phyloP scores from a whole-genome alignment of 2,797 vertebrate genomes.

The Myotis vivesi region DNA sequence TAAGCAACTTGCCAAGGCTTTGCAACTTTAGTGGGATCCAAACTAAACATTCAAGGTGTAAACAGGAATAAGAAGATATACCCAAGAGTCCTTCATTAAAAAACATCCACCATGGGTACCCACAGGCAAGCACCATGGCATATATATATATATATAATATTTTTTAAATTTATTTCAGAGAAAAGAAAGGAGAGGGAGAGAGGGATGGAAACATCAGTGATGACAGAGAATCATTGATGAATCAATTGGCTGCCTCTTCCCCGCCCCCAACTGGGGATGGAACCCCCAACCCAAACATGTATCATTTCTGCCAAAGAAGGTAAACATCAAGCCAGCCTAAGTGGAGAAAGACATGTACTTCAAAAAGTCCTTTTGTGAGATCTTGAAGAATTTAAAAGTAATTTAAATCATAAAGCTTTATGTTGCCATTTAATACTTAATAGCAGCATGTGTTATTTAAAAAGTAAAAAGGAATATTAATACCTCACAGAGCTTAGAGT shows the following conservation, averaged over 20 bases:
- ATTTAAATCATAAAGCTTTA: background rate
- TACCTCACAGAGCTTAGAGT: background rate
- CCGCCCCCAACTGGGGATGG: too few relatives aligned
- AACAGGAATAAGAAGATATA: background rate
- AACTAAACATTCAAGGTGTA: background rate
- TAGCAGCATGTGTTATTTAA: background rate
- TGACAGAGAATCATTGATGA: too few relatives aligned
- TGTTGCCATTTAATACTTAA: background rate
- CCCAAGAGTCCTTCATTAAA: background rate
- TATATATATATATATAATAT: too few relatives aligned
- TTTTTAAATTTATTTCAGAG: too few relatives aligned
- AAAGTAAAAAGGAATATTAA: constrained; percentile 9
- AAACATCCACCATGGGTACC: background rate
- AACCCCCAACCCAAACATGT: too few relatives aligned
- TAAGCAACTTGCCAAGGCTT: background rate
- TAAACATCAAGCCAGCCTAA: background rate
- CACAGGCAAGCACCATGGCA: background rate
- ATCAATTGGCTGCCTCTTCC: too few relatives aligned
- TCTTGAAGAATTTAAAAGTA: background rate
- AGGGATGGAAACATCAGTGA: too few relatives aligned
- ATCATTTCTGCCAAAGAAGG: background rate
- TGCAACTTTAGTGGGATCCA: background rate
- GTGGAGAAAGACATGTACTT: background rate
- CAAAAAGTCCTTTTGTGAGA: background rate
- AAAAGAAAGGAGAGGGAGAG: too few relatives aligned